These are phyloP conservation scores for Mimumesa dahlbomi DNA, from an alignment of 2,888 invertebrate genomes.

Conservation along the genomic window DNA sequence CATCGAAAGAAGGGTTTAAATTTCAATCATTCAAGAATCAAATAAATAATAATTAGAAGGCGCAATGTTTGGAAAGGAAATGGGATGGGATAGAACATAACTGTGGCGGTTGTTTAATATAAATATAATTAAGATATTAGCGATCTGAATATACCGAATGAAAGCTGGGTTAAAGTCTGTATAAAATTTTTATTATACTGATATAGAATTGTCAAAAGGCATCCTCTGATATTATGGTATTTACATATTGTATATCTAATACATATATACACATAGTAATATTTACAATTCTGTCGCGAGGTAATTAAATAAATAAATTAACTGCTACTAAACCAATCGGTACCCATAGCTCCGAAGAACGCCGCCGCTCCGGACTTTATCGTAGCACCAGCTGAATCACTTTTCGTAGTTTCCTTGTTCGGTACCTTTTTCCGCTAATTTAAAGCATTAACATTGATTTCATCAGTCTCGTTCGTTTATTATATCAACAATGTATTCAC, in stretches of 20 bases:
- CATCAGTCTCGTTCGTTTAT: too few relatives aligned
- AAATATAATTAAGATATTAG: too few relatives aligned
- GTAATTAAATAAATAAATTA: conserved; percentile 59
- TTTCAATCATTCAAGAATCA: too few relatives aligned
- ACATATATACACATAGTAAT: conserved; percentile 30
- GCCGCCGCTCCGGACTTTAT: conserved; percentile 89
- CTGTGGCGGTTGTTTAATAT: background rate
- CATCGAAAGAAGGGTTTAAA: background rate
- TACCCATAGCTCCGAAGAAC: conserved; percentile 90
- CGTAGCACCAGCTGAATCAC: conserved; percentile 81
- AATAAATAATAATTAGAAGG: background rate
- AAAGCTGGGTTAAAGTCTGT: conserved; percentile 29
- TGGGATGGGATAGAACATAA: too few relatives aligned
- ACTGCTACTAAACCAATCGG: conserved; percentile 88
- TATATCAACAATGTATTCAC: too few relatives aligned
- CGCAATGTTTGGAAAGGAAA: too few relatives aligned
- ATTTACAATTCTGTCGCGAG: conserved; percentile 45
- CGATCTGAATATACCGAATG: too few relatives aligned
- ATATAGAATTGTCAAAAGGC: conserved; percentile 28
- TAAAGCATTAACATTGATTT: background rate
- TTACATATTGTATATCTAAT: conserved; percentile 40
- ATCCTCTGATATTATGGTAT: conserved; percentile 34
- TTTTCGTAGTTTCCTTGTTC: conserved; percentile 77
- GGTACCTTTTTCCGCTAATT: conserved; percentile 77
- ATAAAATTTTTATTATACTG: conserved; percentile 45